These are phyloP conservation scores for Pseudochromis fuscus DNA, from an alignment of 2,797 vertebrate genomes.

Conservation along the genomic window DNA sequence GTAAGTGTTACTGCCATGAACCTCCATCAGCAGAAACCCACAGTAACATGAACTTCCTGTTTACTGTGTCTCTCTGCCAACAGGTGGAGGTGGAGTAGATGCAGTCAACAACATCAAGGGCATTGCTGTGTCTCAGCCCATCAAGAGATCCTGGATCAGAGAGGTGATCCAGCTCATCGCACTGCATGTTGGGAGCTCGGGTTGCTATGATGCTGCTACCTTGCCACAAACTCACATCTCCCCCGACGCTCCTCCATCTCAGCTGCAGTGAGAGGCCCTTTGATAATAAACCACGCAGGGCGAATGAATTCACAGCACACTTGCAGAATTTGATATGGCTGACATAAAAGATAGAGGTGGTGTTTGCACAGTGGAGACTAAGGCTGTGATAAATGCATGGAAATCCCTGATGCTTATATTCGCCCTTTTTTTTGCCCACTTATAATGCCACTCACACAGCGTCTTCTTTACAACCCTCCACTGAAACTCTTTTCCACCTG, in stretches of 20 bases:
- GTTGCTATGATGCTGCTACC: slow-evolving; percentile 27
- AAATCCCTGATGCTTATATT: slow-evolving; percentile 39
- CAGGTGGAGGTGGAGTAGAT: no score
- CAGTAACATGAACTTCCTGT: no score
- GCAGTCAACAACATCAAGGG: no score
- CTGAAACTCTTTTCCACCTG: slow-evolving; percentile 25
- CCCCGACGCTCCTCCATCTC: slow-evolving; percentile 20
- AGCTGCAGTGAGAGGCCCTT: slow-evolving; percentile 1
- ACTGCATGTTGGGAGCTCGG: slow-evolving; percentile 24
- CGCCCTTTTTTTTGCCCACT: slow-evolving; percentile 22
- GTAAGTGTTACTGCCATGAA: no score
- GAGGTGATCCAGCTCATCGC: slow-evolving; percentile 8
- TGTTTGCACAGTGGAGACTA: slow-evolving; percentile 29
- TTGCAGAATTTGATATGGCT: slow-evolving; percentile 35
- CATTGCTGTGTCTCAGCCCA: no score
- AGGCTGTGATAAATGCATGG: slow-evolving; percentile 32
- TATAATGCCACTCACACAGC: slow-evolving; percentile 32
- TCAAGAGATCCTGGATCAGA: slow-evolving; percentile 16
- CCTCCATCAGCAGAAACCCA: no score
- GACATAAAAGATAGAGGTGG: slow-evolving; percentile 45
- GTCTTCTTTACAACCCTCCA: slow-evolving; percentile 20
- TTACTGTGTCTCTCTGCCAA: no score
- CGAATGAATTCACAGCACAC: slow-evolving; percentile 40
- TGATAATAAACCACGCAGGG: slow-evolving; percentile 2
- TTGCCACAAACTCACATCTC: no score